These are phyloP conservation scores for Guaruba guarouba DNA, from an alignment of 2,113 vertebrate genomes.

Conservation along the genomic window DNA sequence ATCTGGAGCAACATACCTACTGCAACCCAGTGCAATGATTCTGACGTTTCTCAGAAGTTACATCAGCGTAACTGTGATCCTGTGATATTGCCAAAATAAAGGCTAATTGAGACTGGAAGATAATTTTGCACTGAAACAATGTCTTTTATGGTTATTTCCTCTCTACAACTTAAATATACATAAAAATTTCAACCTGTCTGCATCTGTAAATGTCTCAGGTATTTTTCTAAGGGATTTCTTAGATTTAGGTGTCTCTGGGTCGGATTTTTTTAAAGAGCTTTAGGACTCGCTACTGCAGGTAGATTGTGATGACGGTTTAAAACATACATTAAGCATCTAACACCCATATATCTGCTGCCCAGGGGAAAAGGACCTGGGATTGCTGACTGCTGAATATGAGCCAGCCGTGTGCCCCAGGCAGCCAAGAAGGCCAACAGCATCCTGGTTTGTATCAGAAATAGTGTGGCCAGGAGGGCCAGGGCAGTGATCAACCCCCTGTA, in stretches of 20 bases:
- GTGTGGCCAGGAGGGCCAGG: not conserved
- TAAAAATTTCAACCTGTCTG: not conserved
- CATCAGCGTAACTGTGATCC: not conserved
- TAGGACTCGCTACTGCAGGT: not conserved
- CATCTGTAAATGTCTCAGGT: not conserved
- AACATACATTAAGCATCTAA: not conserved
- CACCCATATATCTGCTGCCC: not conserved
- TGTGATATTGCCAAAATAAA: not conserved
- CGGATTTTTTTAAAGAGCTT: not conserved
- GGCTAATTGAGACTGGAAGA: not conserved
- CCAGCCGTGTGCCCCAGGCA: not conserved
- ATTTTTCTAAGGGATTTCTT: not conserved
- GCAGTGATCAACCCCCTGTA: not conserved
- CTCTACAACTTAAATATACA: not conserved
- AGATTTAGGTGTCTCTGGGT: not conserved
- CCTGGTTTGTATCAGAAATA: not conserved
- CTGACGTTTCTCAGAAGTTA: not conserved
- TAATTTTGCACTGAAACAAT: not conserved
- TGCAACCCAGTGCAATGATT: not conserved
- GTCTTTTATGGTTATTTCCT: not conserved
- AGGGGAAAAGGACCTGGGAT: not conserved
- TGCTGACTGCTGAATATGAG: not conserved
- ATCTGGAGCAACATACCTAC: not conserved
- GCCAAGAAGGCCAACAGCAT: not conserved
- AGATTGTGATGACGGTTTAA: not conserved